These are phyloP conservation scores for Euthynnus affinis DNA, from an alignment of 2,797 vertebrate genomes.

Conservation along the genomic window DNA sequence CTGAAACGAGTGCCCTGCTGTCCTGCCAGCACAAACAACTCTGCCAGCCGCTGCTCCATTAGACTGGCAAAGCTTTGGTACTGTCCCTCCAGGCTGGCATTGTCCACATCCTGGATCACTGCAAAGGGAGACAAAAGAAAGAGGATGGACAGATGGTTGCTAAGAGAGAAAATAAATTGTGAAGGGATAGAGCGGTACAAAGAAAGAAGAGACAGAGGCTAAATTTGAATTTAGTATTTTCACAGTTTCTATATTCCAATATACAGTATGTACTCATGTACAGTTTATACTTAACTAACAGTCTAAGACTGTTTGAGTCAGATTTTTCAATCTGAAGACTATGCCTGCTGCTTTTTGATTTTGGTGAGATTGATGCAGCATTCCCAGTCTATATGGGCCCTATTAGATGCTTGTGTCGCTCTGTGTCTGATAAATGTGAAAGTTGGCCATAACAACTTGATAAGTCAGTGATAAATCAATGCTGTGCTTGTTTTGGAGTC, in stretches of 20 bases:
- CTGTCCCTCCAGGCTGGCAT: slow-evolving; percentile 91
- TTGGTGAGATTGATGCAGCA: background rate
- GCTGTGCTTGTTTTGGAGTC: background rate
- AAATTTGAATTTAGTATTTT: slow-evolving; percentile 14
- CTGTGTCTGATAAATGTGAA: slow-evolving; percentile 1
- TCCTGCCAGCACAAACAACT: slow-evolving; percentile 93
- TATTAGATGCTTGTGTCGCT: background rate
- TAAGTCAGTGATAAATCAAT: background rate
- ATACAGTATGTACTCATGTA: background rate
- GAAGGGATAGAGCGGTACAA: slow-evolving; percentile 12
- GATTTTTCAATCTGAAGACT: too few species aligned
- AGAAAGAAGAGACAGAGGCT: slow-evolving; percentile 12
- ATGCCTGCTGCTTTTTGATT: background rate
- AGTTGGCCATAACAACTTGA: background rate
- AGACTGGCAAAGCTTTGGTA: slow-evolving; percentile 97
- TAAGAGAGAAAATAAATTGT: slow-evolving; percentile 37
- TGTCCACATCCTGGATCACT: slow-evolving; percentile 98
- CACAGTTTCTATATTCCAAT: background rate
- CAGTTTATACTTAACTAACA: background rate
- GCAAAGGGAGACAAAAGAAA: slow-evolving; percentile 56
- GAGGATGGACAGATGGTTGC: slow-evolving; percentile 52
- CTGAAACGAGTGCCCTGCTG: slow-evolving; percentile 92
- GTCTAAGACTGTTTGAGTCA: background rate
- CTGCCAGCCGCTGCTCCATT: slow-evolving; percentile 96
- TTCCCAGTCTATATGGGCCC: background rate